Conservation (phyloP, 2,113 vertebrate species). For the Damaliscus lunatus region DNA sequence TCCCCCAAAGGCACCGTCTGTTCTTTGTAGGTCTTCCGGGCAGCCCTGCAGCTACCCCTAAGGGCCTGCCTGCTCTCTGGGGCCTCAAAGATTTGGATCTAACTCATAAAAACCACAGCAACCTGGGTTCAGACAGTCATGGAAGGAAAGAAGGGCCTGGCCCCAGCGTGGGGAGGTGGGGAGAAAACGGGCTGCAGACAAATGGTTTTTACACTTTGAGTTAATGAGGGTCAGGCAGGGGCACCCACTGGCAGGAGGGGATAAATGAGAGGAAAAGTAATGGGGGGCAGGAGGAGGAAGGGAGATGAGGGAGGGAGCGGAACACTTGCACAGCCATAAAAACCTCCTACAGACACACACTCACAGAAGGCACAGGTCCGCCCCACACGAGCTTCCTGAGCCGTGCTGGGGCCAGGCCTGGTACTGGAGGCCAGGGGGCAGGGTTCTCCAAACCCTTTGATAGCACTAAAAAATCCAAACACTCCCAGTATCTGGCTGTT, state of each 20-base stretch:
- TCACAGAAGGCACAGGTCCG: neutral
- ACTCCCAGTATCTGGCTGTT: neutral
- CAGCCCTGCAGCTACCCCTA: neutral
- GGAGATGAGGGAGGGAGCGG: neutral
- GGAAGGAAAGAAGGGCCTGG: constrained; percentile 52
- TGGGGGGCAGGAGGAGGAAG: neutral
- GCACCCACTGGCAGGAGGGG: constrained; percentile 56
- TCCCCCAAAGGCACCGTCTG: neutral
- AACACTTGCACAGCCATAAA: constrained; percentile 7
- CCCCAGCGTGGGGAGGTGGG: constrained; percentile 52
- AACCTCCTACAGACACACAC: neutral
- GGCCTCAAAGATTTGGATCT: neutral
- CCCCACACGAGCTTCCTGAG: neutral
- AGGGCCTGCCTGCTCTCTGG: neutral
- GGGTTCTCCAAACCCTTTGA: neutral
- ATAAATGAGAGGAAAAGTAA: constrained; percentile 58
- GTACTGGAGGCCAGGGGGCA: neutral
- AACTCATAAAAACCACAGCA: constrained; percentile 57
- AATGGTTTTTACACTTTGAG: constrained; percentile 78
- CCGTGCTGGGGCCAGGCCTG: neutral
- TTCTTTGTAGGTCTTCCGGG: neutral
- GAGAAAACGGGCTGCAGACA: constrained; percentile 62
- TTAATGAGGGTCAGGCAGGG: constrained; percentile 82
- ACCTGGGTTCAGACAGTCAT: constrained; percentile 62
- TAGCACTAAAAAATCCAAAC: neutral